Percentiles rank a stretch among this genome's conserved stretches.
These are phyloP conservation scores for Cyclophora albipunctata DNA, from an alignment of 2,888 invertebrate genomes.

Conservation along the genomic window DNA sequence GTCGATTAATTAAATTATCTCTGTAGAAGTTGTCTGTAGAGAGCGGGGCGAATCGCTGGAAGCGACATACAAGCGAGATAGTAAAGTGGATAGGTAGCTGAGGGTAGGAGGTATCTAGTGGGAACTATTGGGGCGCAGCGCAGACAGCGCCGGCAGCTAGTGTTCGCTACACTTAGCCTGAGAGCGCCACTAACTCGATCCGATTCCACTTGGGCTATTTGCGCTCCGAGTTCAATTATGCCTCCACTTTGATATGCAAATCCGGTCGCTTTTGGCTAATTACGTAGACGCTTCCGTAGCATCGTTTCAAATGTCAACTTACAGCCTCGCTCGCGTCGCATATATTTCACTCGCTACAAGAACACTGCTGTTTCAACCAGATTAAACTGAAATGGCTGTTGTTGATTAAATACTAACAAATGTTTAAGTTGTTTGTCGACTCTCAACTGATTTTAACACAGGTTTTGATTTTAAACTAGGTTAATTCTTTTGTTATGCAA, in stretches of 20 bases:
- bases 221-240: constrained; percentile 68
- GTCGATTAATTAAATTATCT: constrained; percentile 69
- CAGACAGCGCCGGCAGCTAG: constrained; percentile 21
- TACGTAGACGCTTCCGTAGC: constrained; percentile 62
- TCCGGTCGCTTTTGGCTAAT: constrained; percentile 66
- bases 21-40: constrained; percentile 42
- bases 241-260: constrained; percentile 72
- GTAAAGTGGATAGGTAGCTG: constrained; percentile 7
- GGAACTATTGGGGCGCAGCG: constrained; percentile 13
- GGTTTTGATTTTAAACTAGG: no score
- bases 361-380: constrained; percentile 8
- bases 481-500: no score
- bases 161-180: constrained; percentile 50
- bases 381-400: constrained; percentile 12
- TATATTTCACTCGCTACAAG: constrained; percentile 11
- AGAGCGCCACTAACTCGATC: constrained; percentile 65
- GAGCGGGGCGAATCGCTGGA: constrained; percentile 26
- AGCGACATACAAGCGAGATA: constrained; percentile 17
- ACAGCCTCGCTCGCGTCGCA: constrained; percentile 15
- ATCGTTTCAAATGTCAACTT: constrained; percentile 53
- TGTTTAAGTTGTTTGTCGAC: neutral
- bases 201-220: constrained; percentile 70
- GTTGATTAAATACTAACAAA: constrained; percentile 1
- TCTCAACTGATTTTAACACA: neutral
- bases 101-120: constrained; percentile 12